A percentile compares a stretch with the other conserved stretches of the same genome.
phyloP scores from a whole-genome alignment of 2,888 invertebrate species.

The Glaucopsyche alexis region DNA sequence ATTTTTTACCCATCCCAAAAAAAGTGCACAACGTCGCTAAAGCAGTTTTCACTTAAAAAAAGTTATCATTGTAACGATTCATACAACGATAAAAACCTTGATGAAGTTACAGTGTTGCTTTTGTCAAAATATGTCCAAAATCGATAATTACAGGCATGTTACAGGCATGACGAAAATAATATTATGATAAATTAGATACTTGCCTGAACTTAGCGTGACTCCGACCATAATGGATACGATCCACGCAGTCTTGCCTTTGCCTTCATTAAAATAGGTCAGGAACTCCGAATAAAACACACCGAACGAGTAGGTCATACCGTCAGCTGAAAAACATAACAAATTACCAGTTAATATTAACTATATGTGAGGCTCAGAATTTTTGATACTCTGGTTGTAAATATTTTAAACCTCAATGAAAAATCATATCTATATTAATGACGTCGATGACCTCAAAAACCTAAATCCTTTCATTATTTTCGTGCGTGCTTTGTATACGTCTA shows the following conservation, averaged over 20 bases:
- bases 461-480: not conserved
- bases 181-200: slow-evolving; percentile 20
- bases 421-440: not conserved
- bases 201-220: slow-evolving; percentile 96
- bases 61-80: too few relatives aligned
- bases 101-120: not conserved
- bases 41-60: too few relatives aligned
- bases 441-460: not conserved
- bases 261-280: slow-evolving; percentile 89
- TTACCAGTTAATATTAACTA: slow-evolving; percentile 8
- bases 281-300: slow-evolving; percentile 96
- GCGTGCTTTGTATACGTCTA: not conserved
- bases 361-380: not conserved
- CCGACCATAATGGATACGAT: slow-evolving; percentile 97
- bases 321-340: slow-evolving; percentile 83
- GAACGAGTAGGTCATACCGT: slow-evolving; percentile 98
- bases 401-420: not conserved
- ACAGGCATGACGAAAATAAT: not conserved
- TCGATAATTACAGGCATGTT: not conserved
- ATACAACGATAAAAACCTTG: too few relatives aligned
- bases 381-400: not conserved
- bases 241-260: slow-evolving; percentile 94
- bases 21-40: too few relatives aligned
- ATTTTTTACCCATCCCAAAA: too few relatives aligned
- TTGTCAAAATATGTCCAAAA: not conserved